Conservation (phyloP, 2,797 vertebrate genomes). For the Lagorchestes hirsutus region DNA sequence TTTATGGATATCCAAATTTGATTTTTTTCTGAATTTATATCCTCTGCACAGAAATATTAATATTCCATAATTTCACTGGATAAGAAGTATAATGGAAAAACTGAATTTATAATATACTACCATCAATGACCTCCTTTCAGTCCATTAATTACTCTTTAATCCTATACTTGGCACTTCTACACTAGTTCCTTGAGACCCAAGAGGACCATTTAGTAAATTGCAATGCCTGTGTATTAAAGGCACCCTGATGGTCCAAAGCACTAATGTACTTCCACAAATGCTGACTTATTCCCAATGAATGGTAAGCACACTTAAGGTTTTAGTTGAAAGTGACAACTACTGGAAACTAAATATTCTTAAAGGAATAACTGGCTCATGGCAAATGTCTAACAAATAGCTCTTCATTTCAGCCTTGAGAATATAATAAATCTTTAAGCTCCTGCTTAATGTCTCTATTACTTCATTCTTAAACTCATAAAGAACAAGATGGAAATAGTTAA, state of each 20-base stretch:
- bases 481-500: constrained; percentile 34
- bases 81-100: not conserved
- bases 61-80: not conserved
- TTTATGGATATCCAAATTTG: not conserved
- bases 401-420: constrained; percentile 28
- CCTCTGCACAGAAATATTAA: constrained; percentile 24
- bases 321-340: constrained; percentile 49
- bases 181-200: not conserved
- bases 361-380: constrained; percentile 61
- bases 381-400: constrained; percentile 66
- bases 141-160: not conserved
- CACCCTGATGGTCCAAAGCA: not conserved
- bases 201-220: not conserved
- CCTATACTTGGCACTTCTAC: not conserved
- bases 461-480: constrained; percentile 41
- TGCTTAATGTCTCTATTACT: constrained; percentile 43
- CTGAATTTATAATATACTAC: not conserved
- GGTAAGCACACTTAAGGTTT: constrained; percentile 15
- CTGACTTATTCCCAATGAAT: constrained; percentile 26
- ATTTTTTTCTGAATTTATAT: not conserved
- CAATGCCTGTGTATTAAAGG: not conserved
- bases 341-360: constrained; percentile 67
- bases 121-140: constrained; percentile 13
- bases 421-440: constrained; percentile 54
- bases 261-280: constrained; percentile 26